phyloP scores from a whole-genome alignment of 2,888 invertebrate species.

The Amiota communis region DNA sequence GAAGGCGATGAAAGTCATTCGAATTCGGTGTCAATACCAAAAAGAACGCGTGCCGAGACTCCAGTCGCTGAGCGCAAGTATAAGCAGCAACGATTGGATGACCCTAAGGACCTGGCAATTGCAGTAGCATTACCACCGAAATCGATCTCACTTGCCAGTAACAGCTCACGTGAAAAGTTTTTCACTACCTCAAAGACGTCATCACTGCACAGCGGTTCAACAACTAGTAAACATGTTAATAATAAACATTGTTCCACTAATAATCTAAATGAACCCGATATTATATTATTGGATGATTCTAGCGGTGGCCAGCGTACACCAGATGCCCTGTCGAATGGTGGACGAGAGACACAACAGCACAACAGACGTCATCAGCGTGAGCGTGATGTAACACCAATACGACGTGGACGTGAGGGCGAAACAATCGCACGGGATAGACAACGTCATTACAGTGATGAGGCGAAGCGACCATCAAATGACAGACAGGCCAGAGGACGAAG shows the following conservation, averaged over 20 bases:
- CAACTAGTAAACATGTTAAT: conserved; percentile 73
- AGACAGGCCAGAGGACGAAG: conserved; percentile 42
- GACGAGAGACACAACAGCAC: conserved; percentile 14
- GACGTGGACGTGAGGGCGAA: not conserved
- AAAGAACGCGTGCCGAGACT: conserved; percentile 42
- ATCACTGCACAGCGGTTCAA: conserved; percentile 53
- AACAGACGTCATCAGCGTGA: conserved; percentile 54
- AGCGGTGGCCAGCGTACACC: conserved; percentile 77
- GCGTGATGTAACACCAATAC: conserved; percentile 50
- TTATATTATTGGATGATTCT: conserved; percentile 80
- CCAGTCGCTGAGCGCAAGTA: conserved; percentile 28
- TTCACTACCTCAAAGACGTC: conserved; percentile 44
- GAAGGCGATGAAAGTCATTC: conserved; percentile 75
- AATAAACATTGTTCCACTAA: conserved; percentile 68
- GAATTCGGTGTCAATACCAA: conserved; percentile 46
- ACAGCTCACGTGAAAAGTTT: conserved; percentile 46
- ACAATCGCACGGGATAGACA: conserved; percentile 37
- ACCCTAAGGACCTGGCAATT: not conserved
- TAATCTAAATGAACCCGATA: conserved; percentile 74
- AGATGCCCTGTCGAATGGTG: conserved; percentile 60
- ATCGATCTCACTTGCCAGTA: conserved; percentile 12
- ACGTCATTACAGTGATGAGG: conserved; percentile 34
- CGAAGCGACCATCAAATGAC: conserved; percentile 39
- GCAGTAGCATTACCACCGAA: not conserved
- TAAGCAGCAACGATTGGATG: conserved; percentile 33